phyloP scores from a whole-genome alignment of 2,888 invertebrate genomes.

The Stenchaetothrips biformis region DNA sequence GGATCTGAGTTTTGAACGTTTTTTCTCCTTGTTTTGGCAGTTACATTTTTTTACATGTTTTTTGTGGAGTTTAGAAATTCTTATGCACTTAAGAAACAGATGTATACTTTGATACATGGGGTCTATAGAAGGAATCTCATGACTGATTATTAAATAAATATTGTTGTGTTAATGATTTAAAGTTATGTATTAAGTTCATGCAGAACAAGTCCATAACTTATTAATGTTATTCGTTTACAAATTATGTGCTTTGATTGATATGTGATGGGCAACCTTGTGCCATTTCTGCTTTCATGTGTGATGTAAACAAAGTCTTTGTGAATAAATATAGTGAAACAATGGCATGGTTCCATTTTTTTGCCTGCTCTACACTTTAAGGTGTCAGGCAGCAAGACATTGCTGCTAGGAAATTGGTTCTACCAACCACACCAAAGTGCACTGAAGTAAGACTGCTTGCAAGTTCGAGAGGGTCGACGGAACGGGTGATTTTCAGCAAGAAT shows the following conservation, averaged over 20 bases:
- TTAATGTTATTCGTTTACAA: neutral
- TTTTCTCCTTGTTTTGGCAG: neutral
- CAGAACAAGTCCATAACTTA: neutral
- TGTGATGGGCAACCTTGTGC: slow-evolving; percentile 17
- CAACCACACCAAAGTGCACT: no score
- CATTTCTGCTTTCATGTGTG: slow-evolving; percentile 12
- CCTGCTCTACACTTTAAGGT: no score
- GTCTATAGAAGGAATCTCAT: neutral
- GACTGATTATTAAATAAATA: neutral
- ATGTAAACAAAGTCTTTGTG: neutral
- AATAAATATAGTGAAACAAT: neutral
- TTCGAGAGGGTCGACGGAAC: no score
- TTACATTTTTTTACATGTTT: neutral
- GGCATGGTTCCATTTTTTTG: no score
- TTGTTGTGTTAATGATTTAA: neutral
- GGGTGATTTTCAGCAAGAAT: no score
- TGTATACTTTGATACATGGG: neutral
- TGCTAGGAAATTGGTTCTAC: no score
- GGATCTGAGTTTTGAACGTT: neutral
- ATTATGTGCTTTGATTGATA: neutral
- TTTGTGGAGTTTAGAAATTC: neutral
- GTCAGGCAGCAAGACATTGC: no score
- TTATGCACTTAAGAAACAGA: neutral
- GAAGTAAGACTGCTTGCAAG: no score
- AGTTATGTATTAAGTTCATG: neutral